A percentile compares a stretch with the other conserved stretches of the same genome.
These are phyloP conservation scores for Phyllotreta cruciferae DNA, from an alignment of 2,888 invertebrate species.

Conservation along the genomic window DNA sequence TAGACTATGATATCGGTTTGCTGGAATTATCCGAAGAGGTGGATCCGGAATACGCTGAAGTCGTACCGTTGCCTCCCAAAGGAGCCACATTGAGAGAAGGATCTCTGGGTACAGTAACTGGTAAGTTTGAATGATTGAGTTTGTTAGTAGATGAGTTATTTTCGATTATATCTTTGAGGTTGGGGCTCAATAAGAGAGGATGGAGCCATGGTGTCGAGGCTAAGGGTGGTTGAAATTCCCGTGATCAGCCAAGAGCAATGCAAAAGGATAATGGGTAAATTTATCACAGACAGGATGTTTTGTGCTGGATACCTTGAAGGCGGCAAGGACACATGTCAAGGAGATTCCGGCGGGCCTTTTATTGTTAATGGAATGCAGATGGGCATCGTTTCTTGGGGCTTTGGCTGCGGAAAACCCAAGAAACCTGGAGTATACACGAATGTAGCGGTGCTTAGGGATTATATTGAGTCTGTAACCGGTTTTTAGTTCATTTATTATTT, in stretches of 20 bases:
- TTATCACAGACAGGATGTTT: slow-evolving; percentile 65
- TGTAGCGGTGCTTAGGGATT: slow-evolving; percentile 42
- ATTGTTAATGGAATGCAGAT: slow-evolving; percentile 41
- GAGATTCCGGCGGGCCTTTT: slow-evolving; percentile 53
- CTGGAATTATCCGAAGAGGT: slow-evolving; percentile 17
- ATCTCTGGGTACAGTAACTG: slow-evolving; percentile 33
- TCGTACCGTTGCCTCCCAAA: slow-evolving; percentile 25
- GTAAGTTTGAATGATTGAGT: background rate
- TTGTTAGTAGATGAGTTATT: background rate
- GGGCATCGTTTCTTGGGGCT: slow-evolving; percentile 51
- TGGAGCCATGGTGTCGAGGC: slow-evolving; percentile 11
- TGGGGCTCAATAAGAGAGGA: slow-evolving; percentile 41
- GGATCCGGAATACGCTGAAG: slow-evolving; percentile 21
- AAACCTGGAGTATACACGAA: slow-evolving; percentile 50
- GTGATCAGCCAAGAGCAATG: slow-evolving; percentile 34
- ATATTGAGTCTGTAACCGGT: slow-evolving; percentile 37
- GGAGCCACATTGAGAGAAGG: slow-evolving; percentile 23
- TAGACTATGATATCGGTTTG: slow-evolving; percentile 41
- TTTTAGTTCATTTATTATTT: too few species aligned
- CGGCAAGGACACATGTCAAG: slow-evolving; percentile 58
- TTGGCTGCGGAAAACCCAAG: slow-evolving; percentile 46
- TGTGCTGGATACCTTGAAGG: slow-evolving; percentile 67
- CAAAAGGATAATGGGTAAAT: slow-evolving; percentile 14
- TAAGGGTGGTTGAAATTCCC: slow-evolving; percentile 40
- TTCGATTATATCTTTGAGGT: slow-evolving; percentile 22